These are phyloP conservation scores for Xylocampa areola DNA, from an alignment of 2,888 invertebrate genomes.

Conservation along the genomic window DNA sequence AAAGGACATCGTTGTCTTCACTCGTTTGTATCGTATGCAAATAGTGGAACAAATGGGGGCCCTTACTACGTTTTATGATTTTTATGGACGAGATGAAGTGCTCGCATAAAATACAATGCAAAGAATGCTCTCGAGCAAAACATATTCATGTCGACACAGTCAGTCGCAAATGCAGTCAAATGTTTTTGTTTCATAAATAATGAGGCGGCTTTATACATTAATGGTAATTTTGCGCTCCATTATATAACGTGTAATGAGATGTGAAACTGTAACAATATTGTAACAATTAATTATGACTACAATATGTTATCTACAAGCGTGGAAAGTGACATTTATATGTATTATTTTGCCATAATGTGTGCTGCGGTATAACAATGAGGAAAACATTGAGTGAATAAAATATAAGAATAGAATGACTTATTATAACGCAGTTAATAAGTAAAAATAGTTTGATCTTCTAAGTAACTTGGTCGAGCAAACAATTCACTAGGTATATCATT, in stretches of 20 bases:
- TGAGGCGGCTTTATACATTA: conserved; percentile 51
- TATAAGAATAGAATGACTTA: not conserved
- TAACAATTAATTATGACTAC: conserved; percentile 44
- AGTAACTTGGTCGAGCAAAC: conserved; percentile 62
- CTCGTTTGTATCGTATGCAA: conserved; percentile 86
- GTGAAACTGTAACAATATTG: conserved; percentile 53
- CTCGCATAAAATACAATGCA: conserved; percentile 72
- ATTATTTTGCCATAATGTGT: conserved; percentile 8
- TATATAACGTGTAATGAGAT: conserved; percentile 52
- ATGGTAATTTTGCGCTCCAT: conserved; percentile 42
- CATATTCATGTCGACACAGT: conserved; percentile 65
- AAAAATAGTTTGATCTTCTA: conserved; percentile 40
- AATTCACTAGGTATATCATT: conserved; percentile 65
- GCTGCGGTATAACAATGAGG: not conserved
- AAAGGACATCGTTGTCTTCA: conserved; percentile 80
- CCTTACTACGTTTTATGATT: conserved; percentile 83
- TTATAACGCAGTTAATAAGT: conserved; percentile 7
- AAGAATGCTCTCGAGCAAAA: conserved; percentile 62
- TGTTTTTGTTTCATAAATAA: conserved; percentile 57
- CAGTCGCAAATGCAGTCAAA: conserved; percentile 61
- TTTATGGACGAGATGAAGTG: conserved; percentile 73
- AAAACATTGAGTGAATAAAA: conserved; percentile 5
- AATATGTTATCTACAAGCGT: conserved; percentile 37
- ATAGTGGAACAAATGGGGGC: conserved; percentile 82
- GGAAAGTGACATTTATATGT: conserved; percentile 14